A percentile compares a stretch with the other conserved stretches of the same genome.
Evolutionary conservation across 2,113 vertebrate genomes (phyloP).

Genomic region (Felis chaus): DNA sequence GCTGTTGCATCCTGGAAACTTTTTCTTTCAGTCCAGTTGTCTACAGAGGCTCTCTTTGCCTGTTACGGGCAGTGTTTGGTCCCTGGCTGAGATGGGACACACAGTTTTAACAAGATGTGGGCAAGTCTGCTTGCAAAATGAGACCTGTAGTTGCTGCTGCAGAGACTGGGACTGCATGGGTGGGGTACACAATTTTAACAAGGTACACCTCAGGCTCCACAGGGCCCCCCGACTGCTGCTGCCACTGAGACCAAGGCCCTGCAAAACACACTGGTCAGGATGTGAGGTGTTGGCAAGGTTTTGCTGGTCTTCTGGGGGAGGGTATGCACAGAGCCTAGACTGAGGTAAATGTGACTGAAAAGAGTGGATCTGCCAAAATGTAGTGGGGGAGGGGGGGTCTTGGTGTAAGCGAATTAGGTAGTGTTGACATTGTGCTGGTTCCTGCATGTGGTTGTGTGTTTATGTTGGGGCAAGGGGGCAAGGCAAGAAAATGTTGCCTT

Average conservation of each 20-base stretch:
- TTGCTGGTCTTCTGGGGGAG: not conserved
- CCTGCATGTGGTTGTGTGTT: not conserved
- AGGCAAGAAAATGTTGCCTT: not conserved
- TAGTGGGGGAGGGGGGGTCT: not conserved
- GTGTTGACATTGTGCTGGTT: not conserved
- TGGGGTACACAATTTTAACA: not conserved
- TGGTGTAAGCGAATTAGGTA: not conserved
- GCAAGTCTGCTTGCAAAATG: not conserved
- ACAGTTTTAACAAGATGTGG: not conserved
- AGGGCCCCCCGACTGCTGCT: not conserved
- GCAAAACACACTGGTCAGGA: not conserved
- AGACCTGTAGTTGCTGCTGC: not conserved
- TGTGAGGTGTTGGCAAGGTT: not conserved
- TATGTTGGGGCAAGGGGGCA: not conserved
- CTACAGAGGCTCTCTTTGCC: not conserved
- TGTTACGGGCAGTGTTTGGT: not conserved
- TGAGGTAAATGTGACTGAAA: not conserved
- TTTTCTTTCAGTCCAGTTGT: not conserved
- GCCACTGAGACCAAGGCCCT: not conserved
- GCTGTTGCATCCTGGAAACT: not conserved
- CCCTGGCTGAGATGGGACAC: not conserved
- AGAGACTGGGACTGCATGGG: not conserved
- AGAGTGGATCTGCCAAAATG: not conserved
- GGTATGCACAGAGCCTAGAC: not conserved
- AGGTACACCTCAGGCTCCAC: not conserved